Evolutionary conservation across 2,797 vertebrate genomes (phyloP).

Genomic region (Schizopygopsis malacanthus): DNA sequence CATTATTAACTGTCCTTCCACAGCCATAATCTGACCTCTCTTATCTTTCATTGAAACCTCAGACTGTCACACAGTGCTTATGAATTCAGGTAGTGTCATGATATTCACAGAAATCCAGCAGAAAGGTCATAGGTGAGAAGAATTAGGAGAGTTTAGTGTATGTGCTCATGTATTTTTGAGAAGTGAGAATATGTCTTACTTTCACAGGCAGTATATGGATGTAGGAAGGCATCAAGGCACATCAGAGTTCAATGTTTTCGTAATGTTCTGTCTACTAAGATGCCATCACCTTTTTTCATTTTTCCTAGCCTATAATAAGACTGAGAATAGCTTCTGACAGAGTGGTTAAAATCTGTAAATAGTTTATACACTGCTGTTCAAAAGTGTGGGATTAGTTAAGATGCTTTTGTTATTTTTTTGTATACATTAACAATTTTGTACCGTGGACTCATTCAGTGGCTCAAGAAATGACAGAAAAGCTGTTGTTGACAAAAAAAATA

Average conservation of each 20-base stretch:
- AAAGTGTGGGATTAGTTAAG: neutral
- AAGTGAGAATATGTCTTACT: neutral
- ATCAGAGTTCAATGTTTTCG: neutral
- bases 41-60: conserved; percentile 3
- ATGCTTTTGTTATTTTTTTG: neutral
- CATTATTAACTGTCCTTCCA: conserved; percentile 5
- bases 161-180: conserved; percentile 25
- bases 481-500: neutral
- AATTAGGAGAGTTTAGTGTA: neutral
- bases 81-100: conserved; percentile 19
- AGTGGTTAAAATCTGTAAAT: neutral
- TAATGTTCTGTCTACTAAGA: neutral
- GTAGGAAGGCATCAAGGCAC: neutral
- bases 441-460: neutral
- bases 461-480: neutral
- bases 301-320: neutral
- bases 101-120: conserved; percentile 26
- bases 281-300: neutral
- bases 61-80: conserved; percentile 1
- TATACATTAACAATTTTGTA: neutral
- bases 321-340: neutral
- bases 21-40: conserved; percentile 17
- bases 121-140: conserved; percentile 16
- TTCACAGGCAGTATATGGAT: neutral
- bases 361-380: neutral